These are phyloP conservation scores for Neotoma lepida DNA, from an alignment of 2,113 vertebrate species.

Conservation along the genomic window DNA sequence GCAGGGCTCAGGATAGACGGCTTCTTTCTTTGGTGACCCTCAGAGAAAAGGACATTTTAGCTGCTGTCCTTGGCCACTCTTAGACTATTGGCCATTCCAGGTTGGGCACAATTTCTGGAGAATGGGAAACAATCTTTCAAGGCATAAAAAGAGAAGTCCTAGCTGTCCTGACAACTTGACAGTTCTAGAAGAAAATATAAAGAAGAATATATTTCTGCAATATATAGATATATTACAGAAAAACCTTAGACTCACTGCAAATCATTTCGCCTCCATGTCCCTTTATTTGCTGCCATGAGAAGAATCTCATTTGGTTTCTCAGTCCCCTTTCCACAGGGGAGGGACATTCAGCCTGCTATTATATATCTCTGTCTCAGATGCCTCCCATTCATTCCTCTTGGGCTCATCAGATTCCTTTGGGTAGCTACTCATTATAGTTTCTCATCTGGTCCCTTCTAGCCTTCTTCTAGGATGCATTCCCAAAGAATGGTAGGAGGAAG, in stretches of 20 bases:
- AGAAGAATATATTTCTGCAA: constrained; percentile 19
- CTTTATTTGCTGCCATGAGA: not conserved
- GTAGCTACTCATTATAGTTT: not conserved
- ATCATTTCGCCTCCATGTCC: not conserved
- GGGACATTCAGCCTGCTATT: not conserved
- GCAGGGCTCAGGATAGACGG: not conserved
- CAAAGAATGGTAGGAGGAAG: not conserved
- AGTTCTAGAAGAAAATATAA: constrained; percentile 6
- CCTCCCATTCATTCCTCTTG: not conserved
- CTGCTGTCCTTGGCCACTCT: not conserved
- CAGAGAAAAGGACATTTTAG: not conserved
- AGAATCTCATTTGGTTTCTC: not conserved
- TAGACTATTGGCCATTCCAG: not conserved
- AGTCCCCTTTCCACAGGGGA: not conserved
- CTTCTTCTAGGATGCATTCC: not conserved
- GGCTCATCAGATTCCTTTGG: not conserved
- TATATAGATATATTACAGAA: not conserved
- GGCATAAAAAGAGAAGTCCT: not conserved
- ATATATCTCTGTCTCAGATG: not conserved
- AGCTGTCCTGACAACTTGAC: not conserved
- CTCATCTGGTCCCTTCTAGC: not conserved
- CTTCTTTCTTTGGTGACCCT: not conserved
- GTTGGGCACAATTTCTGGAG: not conserved
- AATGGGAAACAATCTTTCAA: not conserved
- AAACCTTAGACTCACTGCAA: not conserved